Evolutionary conservation across 2,888 invertebrate species (phyloP).

Genomic region (Diaperis boleti): DNA sequence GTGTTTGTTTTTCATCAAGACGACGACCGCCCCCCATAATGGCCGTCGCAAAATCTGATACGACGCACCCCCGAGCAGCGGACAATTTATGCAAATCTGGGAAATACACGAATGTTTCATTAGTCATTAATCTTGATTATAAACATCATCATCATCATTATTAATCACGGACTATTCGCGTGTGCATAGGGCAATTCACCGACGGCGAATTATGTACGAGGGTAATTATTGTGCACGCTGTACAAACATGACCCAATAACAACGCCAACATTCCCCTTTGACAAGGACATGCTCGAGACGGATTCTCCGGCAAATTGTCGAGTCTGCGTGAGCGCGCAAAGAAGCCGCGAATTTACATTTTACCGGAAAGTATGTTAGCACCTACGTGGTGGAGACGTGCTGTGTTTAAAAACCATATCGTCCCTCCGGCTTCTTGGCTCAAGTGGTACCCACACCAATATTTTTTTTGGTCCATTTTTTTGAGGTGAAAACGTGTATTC

Average conservation of each 20-base stretch:
- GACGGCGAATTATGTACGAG: conserved; percentile 21
- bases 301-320: not conserved
- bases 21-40: no score
- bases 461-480: no score
- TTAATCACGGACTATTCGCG: conserved; percentile 37
- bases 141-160: conserved; percentile 37
- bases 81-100: conserved; percentile 32
- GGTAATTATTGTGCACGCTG: conserved; percentile 23
- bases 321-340: not conserved
- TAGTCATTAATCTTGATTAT: conserved; percentile 37
- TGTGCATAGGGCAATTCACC: conserved; percentile 19
- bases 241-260: conserved; percentile 4
- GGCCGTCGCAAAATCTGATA: no score
- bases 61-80: conserved; percentile 3
- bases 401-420: no score
- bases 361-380: no score
- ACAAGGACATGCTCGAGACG: conserved; percentile 11
- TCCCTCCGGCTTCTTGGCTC: no score
- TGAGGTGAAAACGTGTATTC: no score
- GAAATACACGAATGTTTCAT: conserved; percentile 35
- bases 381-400: no score
- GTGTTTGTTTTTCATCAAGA: no score
- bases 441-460: no score
- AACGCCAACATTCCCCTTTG: conserved; percentile 7
- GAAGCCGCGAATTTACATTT: not conserved